Percentiles rank a stretch among this genome's conserved stretches.
Conservation (phyloP, 2,888 invertebrate species). For the Coelopa pilipes region DNA sequence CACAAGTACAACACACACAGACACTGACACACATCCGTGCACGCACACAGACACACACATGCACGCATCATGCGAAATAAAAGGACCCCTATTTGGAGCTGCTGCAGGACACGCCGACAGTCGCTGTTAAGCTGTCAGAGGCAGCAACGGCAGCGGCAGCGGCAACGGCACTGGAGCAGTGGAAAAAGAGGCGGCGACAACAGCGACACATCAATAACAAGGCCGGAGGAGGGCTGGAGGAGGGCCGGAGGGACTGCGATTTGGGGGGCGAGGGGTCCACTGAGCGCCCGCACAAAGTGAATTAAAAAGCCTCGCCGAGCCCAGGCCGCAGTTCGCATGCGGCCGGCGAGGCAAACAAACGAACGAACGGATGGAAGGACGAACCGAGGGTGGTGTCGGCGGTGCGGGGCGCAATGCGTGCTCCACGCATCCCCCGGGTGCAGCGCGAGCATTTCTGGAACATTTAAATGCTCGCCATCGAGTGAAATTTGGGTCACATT, state of each 20-base stretch:
- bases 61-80: not conserved
- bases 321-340: constrained; percentile 12
- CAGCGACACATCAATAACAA: constrained; percentile 20
- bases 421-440: not conserved
- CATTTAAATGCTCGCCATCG: constrained; percentile 27
- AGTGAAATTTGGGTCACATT: constrained; percentile 44
- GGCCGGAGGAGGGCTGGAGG: not conserved
- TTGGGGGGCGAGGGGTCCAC: not conserved
- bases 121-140: constrained; percentile 22
- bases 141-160: constrained; percentile 10
- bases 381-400: not conserved
- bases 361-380: constrained; percentile 4
- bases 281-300: constrained; percentile 29
- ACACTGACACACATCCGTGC: no score
- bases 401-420: not conserved
- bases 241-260: not conserved
- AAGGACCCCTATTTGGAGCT: constrained; percentile 29
- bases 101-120: not conserved
- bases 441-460: not conserved
- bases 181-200: no score
- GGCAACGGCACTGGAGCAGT: not conserved
- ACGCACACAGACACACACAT: no score
- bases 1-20: no score
- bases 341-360: constrained; percentile 5
- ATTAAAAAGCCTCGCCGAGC: constrained; percentile 16